Evolutionary conservation across 2,797 vertebrate species (phyloP), one percentile per base, ranked within the genome.

Genomic region (Spondyliosoma cantharus): DNA sequence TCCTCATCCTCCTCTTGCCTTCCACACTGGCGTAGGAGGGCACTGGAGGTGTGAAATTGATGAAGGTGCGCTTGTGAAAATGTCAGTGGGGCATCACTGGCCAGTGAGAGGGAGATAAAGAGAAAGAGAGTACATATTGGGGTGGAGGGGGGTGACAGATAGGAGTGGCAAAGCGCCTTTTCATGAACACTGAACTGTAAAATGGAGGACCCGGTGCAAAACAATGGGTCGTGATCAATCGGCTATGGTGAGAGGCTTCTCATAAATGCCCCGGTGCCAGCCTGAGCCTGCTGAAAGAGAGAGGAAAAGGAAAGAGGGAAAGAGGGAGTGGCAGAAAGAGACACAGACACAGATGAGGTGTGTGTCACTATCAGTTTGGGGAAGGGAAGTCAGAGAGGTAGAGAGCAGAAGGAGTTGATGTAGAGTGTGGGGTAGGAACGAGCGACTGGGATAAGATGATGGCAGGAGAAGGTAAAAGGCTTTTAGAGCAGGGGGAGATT

Each of bases 131-230:
- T 74, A 74, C 71, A 75, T 89, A 83, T 85, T 81, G 50, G 77
- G 63, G 60, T 48, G 69, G 84, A 52, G 71, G 78, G 50, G 64
- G 71, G 52, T 86, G 91, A 87, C 82, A 62, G 87, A 84, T 86
- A 81, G 84, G 71, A 88, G 65, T 83, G 90, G 78, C 82, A 77
- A 86, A 73, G 73, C 85, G 73, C 76, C 89, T 91, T 94, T 92
- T 92, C 90, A 90, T 93, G 91, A 90, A 93, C 91, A 90, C 90
- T 94, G 90, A 92, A 91, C 92, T 94, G 93, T 92, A 93, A 94
- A 93, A 93, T 90, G 82, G 91, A 93, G 87, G 86, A 82, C 71
- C 81, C 43, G 53, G 76, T 42, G 61, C 87, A 90, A 93, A 93
- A 93, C 91, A 93, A 93, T 91, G 85, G 85, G 80, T 59, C 43